Evolutionary conservation across 2,888 invertebrate genomes (phyloP), one percentile per base, ranked within the genome.

Genomic region (Sarcophaga caerulescens): DNA sequence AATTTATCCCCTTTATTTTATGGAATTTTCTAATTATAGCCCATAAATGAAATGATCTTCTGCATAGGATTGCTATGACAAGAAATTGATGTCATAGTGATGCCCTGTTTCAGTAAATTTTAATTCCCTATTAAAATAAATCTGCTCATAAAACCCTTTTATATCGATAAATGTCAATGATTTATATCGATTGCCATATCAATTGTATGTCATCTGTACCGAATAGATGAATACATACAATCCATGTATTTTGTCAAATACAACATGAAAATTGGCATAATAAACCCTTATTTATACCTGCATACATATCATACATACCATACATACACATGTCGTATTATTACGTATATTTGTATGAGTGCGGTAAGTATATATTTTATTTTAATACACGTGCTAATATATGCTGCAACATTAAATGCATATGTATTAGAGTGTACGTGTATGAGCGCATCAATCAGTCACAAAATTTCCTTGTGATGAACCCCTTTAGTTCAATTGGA

Each of bases 221-320:
- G 6, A 47, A 44, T 21, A 45, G 62, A 63, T 63, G 47, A 35
- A 35, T 35, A 35, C 10, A 45, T 59, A 45, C 44, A 73, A 73
- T 59, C 25, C 23, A 63, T 63, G 74, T 63, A 74, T 74, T 63
- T 63, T 74, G 63, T 63, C 47, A 74, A 74, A 74, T 74, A 25
- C n/a, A 12, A 74, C 23, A 74, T 74, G 52, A 63, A 63, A 74
- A 74, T 74, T 74, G 74, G 52, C 74, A 63, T 63, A 35, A 35
- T 2, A 8, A 35, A 35, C 35, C 35, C 2, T 35, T 8, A 35
- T 35, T 35, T 35, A 35, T 35, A 10, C 35, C 35, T 8, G 8
- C 35, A 35, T 35, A 35, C 35, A 10, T 35, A 35, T 2, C 8
- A 35, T 2, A 35, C 35, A 35, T 35, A 35, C 1, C 2, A 35